Percentiles rank a stretch among this genome's conserved stretches.
phyloP scores from a whole-genome alignment of 2,797 vertebrate species.

The Hydrophis major region DNA sequence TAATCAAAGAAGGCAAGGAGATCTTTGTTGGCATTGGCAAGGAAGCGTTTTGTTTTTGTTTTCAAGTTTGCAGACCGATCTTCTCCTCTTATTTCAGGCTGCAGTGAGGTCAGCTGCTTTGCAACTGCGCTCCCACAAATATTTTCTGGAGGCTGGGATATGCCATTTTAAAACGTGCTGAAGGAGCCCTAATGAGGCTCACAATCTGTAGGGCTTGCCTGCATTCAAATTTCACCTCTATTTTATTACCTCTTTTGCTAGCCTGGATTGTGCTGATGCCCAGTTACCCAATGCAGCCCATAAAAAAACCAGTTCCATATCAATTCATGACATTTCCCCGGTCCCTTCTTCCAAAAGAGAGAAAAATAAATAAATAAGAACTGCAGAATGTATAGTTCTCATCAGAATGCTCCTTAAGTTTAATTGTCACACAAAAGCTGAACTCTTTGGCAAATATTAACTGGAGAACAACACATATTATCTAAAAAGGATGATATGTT shows the following conservation, averaged over 20 bases:
- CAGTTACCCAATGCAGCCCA: constrained; percentile 22
- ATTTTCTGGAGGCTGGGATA: constrained; percentile 19
- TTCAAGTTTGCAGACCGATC: background rate
- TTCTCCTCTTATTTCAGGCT: constrained; percentile 39
- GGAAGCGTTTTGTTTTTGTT: background rate
- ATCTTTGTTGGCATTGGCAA: background rate
- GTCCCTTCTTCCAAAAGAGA: background rate
- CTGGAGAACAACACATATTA: background rate
- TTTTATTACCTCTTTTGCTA: background rate
- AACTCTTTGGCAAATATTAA: constrained; percentile 11
- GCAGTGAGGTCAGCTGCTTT: constrained; percentile 26
- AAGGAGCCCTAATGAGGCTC: constrained; percentile 25
- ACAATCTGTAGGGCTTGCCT: constrained; percentile 1
- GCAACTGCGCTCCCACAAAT: constrained; percentile 18
- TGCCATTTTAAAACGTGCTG: background rate
- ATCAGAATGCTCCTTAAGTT: constrained; percentile 46
- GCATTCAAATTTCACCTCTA: background rate
- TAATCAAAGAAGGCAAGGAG: constrained; percentile 23
- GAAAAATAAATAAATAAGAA: background rate
- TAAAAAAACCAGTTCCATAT: constrained; percentile 49
- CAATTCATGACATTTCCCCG: background rate
- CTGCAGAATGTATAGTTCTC: constrained; percentile 30
- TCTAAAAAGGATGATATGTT: constrained; percentile 36
- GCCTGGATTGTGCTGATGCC: background rate
- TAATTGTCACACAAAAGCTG: constrained; percentile 50